A percentile compares a stretch with the other conserved stretches of the same genome.
Evolutionary conservation across 2,797 vertebrate genomes (phyloP).

Genomic region (Todus mexicanus): DNA sequence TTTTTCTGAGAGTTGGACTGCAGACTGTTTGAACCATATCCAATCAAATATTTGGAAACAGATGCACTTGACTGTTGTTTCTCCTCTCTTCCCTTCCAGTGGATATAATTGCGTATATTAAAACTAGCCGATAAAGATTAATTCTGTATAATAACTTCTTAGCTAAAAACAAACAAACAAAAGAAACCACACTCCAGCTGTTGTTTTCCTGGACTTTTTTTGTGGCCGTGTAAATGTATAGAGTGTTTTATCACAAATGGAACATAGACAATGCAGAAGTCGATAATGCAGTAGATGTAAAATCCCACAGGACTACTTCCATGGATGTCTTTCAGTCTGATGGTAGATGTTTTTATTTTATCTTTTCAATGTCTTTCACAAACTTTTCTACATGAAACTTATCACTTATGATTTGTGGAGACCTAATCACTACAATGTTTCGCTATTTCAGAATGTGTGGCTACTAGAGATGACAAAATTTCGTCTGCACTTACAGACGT

Average conservation of each 20-base stretch:
- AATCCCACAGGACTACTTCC: background rate
- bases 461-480: background rate
- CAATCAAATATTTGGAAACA: slow-evolving; percentile 36
- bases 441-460: background rate
- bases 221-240: background rate
- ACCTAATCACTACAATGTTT: background rate
- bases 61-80: slow-evolving; percentile 6
- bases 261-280: rapidly evolving
- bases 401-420: background rate
- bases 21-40: slow-evolving; percentile 11
- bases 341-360: background rate
- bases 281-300: background rate
- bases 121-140: background rate
- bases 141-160: background rate
- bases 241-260: background rate
- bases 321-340: background rate
- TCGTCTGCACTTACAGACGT: background rate
- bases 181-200: background rate
- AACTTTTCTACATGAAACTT: background rate
- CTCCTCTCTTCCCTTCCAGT: background rate
- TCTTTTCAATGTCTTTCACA: background rate
- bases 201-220: background rate
- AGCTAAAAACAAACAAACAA: background rate
- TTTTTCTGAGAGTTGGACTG: background rate
- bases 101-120: background rate